Evolutionary conservation across 2,888 invertebrate species (phyloP).

Genomic region (Acrobasis suavella): DNA sequence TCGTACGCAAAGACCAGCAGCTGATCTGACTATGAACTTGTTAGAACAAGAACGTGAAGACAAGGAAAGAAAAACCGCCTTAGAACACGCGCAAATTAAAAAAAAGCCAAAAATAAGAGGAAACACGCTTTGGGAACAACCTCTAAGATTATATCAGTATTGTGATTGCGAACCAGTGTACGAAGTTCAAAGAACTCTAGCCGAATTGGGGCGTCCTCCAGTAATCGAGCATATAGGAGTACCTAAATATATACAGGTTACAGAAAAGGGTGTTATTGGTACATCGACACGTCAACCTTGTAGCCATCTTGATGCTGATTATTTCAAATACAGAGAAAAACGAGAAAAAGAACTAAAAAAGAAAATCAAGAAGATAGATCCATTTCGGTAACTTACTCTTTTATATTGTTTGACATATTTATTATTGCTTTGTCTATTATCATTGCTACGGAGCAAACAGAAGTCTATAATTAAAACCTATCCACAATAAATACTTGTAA

Average conservation of each 20-base stretch:
- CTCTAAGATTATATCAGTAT: constrained; percentile 53
- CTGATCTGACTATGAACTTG: constrained; percentile 66
- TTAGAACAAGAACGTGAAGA: constrained; percentile 54
- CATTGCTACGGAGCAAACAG: no score
- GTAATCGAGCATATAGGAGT: constrained; percentile 64
- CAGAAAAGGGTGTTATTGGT: constrained; percentile 60
- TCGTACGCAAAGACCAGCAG: constrained; percentile 48
- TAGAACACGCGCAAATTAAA: constrained; percentile 64
- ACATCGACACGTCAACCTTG: constrained; percentile 43
- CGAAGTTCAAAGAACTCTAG: constrained; percentile 57
- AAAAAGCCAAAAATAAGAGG: constrained; percentile 52
- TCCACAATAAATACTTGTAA: no score
- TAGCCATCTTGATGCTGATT: constrained; percentile 49
- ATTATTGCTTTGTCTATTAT: no score
- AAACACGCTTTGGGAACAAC: constrained; percentile 54
- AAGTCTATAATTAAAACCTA: no score
- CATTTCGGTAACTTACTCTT: constrained; percentile 50
- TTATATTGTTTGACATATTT: no score
- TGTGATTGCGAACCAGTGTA: constrained; percentile 62
- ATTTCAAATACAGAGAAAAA: constrained; percentile 49
- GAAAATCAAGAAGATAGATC: constrained; percentile 59
- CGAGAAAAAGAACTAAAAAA: constrained; percentile 52
- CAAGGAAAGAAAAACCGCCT: constrained; percentile 58
- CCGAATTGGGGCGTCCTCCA: constrained; percentile 56
- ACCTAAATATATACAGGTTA: constrained; percentile 55